A percentile compares a stretch with the other conserved stretches of the same genome.
Evolutionary conservation across 2,888 invertebrate genomes (phyloP).

Genomic region (Lycaena phlaeas): DNA sequence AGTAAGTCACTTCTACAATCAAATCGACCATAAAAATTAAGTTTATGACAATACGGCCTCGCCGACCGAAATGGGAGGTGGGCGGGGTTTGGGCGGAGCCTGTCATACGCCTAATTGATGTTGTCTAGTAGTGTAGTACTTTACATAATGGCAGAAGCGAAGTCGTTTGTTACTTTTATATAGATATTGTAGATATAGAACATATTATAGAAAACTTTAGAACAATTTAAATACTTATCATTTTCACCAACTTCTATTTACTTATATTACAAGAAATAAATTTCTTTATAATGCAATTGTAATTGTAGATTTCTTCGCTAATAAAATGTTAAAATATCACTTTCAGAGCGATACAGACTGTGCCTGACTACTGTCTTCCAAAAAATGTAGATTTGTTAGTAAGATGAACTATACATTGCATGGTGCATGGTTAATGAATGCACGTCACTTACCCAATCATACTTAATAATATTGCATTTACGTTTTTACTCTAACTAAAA

Average conservation of each 20-base stretch:
- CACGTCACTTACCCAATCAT: too few relatives aligned
- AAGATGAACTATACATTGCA: conserved; percentile 53
- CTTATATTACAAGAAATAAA: not conserved
- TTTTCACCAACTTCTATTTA: too few relatives aligned
- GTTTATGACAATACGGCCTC: too few relatives aligned
- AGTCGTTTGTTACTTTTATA: not conserved
- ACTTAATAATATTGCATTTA: too few relatives aligned
- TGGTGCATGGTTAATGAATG: conserved; percentile 24
- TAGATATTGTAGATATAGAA: not conserved
- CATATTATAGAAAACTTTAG: not conserved
- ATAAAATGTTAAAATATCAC: not conserved
- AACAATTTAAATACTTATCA: too few relatives aligned
- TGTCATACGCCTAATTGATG: too few relatives aligned
- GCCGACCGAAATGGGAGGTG: too few relatives aligned
- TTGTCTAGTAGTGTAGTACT: too few relatives aligned
- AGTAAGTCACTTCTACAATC: too few relatives aligned
- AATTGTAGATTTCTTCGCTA: conserved; percentile 7
- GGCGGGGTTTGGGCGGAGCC: too few relatives aligned
- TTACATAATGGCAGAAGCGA: not conserved
- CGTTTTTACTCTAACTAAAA: not conserved
- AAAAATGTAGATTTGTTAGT: conserved; percentile 73
- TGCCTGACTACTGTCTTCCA: conserved; percentile 68
- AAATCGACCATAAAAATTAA: too few relatives aligned
- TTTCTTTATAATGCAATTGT: not conserved
- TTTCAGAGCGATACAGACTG: conserved; percentile 69